Evolutionary conservation across 1,140 invertebrate species (phyloP), one percentile per base, ranked within the genome.

Genomic region (Procambarus virginalis): DNA sequence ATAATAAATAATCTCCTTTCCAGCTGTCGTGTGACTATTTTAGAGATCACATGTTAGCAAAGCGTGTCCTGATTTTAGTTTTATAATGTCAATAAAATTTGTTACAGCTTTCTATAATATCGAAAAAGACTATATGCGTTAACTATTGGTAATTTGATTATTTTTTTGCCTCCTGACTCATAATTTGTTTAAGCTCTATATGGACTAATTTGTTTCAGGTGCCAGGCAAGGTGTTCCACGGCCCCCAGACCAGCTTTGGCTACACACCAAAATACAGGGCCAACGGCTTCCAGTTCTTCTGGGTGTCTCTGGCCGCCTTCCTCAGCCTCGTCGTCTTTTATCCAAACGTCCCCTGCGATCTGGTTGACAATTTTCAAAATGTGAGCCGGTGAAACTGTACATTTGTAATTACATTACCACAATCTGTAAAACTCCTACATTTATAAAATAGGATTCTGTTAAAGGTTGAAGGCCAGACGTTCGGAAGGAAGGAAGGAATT

Each of bases 251-350:
- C 0, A 93, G 93, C 12, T 94, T 94, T 89, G 95, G 95, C 60
- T 94, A 94, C 86, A 93, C 92, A 3, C 95, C 95, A 2, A 89
- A 93, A 0, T 96, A 96, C 92, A 93, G 94, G 92, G 95, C 95
- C 91, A 95, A 95, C 92, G 95, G 95, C 2, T 94, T 95, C 86
- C 78, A 93, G 49, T 95, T 94, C 92, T 96, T 94, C 92, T 84
- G 94, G 14, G 92, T 94, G 5, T 94, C 94, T 10, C 93, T 95
- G 81, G 77, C 91, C 49, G 89, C 92, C 14, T 94, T 94, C 84
- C 82, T 93, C 4, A 34, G 92, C 0, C 58, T 95, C 2, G 90
- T 93, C 22, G 82, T 87, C 46, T 75, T 92, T 49, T 90, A 91
- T 46, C 94, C 94, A 0, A 49, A 86, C 0, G 80, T 94, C 8